A percentile compares a stretch with the other conserved stretches of the same genome.
Conservation (phyloP, 2,888 invertebrate genomes). For the Lysandra bellargus region DNA sequence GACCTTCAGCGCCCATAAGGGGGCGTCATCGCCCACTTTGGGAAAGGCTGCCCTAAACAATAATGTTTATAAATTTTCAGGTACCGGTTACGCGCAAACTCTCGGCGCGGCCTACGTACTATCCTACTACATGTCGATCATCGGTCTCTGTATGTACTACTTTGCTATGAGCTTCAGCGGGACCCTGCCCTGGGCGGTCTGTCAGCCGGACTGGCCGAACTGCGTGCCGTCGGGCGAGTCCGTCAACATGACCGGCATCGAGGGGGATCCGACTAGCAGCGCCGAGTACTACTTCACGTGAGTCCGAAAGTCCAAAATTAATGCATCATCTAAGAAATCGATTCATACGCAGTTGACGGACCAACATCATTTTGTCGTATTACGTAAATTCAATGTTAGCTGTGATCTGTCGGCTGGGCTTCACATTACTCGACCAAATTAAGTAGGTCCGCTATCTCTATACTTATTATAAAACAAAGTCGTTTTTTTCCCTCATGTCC, state of each 20-base stretch:
- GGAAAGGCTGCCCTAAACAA: too few species aligned
- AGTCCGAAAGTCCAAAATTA: constrained; percentile 45
- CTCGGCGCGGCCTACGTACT: constrained; percentile 83
- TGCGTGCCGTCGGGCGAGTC: constrained; percentile 65
- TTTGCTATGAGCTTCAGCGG: constrained; percentile 85
- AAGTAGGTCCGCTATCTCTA: too few species aligned
- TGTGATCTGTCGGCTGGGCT: too few species aligned
- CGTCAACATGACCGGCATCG: constrained; percentile 43
- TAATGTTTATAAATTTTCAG: constrained; percentile 56
- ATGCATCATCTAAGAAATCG: too few species aligned
- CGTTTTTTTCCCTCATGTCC: too few species aligned
- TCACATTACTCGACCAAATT: too few species aligned
- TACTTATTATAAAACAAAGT: too few species aligned
- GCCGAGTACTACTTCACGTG: constrained; percentile 82
- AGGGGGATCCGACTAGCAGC: constrained; percentile 66
- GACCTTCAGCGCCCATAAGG: too few species aligned
- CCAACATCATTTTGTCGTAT: too few species aligned
- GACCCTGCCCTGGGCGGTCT: constrained; percentile 87
- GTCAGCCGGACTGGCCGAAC: constrained; percentile 78
- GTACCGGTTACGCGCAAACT: constrained; percentile 85
- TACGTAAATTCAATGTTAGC: too few species aligned
- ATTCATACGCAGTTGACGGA: too few species aligned
- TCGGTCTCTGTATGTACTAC: constrained; percentile 87
- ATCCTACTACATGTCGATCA: constrained; percentile 88
- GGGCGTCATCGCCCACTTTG: too few species aligned